phyloP scores from a whole-genome alignment of 2,113 vertebrate genomes.

The Zapus hudsonius region DNA sequence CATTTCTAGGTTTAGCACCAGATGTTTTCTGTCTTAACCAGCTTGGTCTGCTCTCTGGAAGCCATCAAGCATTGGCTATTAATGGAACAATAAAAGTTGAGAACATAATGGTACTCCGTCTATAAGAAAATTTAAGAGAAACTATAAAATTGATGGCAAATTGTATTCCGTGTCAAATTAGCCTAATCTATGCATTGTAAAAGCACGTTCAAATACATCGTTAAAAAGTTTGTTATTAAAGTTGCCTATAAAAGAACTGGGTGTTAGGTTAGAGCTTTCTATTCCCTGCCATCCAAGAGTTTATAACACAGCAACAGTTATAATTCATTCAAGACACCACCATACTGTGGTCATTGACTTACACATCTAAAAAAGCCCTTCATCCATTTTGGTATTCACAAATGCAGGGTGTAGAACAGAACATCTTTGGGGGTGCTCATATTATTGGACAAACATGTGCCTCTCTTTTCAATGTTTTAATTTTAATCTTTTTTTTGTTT shows the following conservation, averaged over 20 bases:
- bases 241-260: not conserved
- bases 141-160: not conserved
- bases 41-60: not conserved
- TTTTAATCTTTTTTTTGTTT: constrained; percentile 18
- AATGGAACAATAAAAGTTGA: not conserved
- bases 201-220: not conserved
- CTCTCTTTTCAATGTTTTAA: not conserved
- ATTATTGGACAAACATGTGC: rapidly evolving
- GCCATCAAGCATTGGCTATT: not conserved
- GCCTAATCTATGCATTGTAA: not conserved
- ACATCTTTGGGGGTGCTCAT: not conserved
- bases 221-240: not conserved
- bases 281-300: not conserved
- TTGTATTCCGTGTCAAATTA: not conserved
- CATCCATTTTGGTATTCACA: not conserved
- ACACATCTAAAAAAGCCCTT: not conserved
- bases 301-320: not conserved
- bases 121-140: not conserved
- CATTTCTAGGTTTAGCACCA: not conserved
- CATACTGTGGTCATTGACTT: not conserved
- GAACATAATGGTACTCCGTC: not conserved
- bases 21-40: not conserved
- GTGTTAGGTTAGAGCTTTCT: not conserved
- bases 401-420: not conserved
- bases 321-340: not conserved